A percentile compares a stretch with the other conserved stretches of the same genome.
Evolutionary conservation across 2,113 vertebrate species (phyloP).

Genomic region (Recurvirostra avosetta): DNA sequence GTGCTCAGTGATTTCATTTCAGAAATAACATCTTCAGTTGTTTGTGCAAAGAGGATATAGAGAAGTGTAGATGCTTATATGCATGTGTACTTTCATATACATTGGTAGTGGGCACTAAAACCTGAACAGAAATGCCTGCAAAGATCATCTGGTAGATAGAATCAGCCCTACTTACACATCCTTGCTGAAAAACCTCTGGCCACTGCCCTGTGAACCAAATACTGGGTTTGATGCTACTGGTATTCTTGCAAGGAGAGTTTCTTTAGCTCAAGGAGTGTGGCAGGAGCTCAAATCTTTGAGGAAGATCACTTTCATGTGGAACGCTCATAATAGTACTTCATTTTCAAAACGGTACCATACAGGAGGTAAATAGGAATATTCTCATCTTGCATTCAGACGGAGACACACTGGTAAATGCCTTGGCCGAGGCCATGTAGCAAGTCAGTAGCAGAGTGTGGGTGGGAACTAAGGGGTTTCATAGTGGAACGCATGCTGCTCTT

Average conservation of each 20-base stretch:
- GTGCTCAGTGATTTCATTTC: neutral
- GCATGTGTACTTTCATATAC: neutral
- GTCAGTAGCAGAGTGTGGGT: neutral
- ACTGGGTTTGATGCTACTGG: neutral
- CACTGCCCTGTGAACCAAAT: neutral
- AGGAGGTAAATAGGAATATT: neutral
- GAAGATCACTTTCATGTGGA: neutral
- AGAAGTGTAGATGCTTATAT: neutral
- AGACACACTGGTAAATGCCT: neutral
- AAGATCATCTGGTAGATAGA: neutral
- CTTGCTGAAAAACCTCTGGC: neutral
- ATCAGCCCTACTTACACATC: neutral
- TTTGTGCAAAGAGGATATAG: neutral
- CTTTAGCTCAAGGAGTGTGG: neutral
- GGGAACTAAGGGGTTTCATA: neutral
- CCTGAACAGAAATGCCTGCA: neutral
- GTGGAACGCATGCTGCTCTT: neutral
- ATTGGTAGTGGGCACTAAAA: neutral
- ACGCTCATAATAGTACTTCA: neutral
- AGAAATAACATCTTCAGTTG: neutral
- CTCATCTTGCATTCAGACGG: neutral
- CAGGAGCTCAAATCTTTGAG: neutral
- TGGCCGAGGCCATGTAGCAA: neutral
- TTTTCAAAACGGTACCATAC: neutral
- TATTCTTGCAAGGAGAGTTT: neutral